Evolutionary conservation across 2,888 invertebrate species (phyloP).

Genomic region (Toxonevra muliebris): DNA sequence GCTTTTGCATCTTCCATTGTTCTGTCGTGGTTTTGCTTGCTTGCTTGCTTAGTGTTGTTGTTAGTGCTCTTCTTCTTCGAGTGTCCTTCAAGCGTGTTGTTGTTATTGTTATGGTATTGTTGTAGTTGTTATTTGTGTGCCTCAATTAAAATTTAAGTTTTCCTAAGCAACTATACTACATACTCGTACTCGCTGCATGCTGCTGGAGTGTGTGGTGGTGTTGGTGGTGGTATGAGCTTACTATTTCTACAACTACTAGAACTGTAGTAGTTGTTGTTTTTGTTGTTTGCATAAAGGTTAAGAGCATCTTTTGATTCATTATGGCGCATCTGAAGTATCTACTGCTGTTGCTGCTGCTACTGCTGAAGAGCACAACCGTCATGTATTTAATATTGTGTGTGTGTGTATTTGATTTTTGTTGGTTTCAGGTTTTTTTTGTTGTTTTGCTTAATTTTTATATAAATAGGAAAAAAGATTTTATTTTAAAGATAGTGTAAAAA

Average conservation of each 20-base stretch:
- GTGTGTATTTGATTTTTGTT: background rate
- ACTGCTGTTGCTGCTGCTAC: background rate
- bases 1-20: too few relatives aligned
- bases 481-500: background rate
- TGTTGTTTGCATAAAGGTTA: background rate
- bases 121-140: constrained; percentile 23
- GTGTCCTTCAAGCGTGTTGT: too few relatives aligned
- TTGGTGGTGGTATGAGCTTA: constrained; percentile 16
- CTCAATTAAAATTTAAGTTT: constrained; percentile 48
- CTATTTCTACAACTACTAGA: constrained; percentile 17
- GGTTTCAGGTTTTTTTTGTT: background rate
- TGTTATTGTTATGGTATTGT: background rate
- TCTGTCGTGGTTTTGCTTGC: too few relatives aligned
- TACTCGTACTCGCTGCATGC: constrained; percentile 5
- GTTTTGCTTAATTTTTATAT: background rate
- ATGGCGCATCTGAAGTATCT: constrained; percentile 1
- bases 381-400: background rate
- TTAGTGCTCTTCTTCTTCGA: too few relatives aligned
- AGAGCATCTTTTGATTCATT: constrained; percentile 1
- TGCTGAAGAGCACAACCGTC: background rate
- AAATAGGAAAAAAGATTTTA: background rate
- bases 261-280: background rate
- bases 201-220: background rate
- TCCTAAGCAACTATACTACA: constrained; percentile 32
- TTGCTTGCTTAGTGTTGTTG: too few relatives aligned